These are phyloP conservation scores for Ophthalmolycus amberensis DNA, from an alignment of 2,113 vertebrate species.

Conservation along the genomic window DNA sequence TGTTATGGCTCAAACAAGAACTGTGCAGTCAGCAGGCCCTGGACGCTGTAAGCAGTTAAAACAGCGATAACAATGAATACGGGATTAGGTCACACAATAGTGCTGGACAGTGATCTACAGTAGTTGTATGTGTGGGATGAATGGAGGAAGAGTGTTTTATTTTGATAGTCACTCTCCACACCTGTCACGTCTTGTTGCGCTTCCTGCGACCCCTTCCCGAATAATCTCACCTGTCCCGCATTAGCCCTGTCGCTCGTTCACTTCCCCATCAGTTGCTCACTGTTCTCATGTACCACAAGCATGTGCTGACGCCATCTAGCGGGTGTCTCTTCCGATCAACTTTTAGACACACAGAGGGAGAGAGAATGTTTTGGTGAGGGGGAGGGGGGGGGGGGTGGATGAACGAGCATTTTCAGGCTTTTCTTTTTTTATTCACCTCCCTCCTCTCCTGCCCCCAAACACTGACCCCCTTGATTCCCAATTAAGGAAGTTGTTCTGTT, in stretches of 20 bases:
- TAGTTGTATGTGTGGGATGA: constrained; percentile 1
- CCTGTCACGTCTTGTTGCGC: no score
- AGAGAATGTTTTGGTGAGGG: background rate
- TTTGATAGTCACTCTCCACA: no score
- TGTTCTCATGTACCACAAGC: background rate
- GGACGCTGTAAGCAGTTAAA: constrained; percentile 1
- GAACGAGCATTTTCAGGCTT: background rate
- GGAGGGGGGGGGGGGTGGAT: background rate
- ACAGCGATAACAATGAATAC: background rate
- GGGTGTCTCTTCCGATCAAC: constrained; percentile 50
- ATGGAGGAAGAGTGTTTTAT: background rate
- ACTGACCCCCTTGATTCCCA: constrained; percentile 32
- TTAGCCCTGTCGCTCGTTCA: no score
- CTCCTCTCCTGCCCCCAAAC: background rate
- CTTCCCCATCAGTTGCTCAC: no score
- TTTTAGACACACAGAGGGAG: constrained; percentile 8
- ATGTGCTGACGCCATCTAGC: constrained; percentile 80
- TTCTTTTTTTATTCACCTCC: background rate
- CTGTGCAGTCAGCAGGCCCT: constrained; percentile 9
- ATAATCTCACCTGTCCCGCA: no score
- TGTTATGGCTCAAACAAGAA: constrained; percentile 4
- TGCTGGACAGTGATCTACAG: constrained; percentile 5
- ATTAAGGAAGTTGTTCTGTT: constrained; percentile 15
- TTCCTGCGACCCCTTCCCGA: no score
- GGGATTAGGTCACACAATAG: background rate